Evolutionary conservation across 2,888 invertebrate genomes (phyloP).

Genomic region (Nomada goodeniana): DNA sequence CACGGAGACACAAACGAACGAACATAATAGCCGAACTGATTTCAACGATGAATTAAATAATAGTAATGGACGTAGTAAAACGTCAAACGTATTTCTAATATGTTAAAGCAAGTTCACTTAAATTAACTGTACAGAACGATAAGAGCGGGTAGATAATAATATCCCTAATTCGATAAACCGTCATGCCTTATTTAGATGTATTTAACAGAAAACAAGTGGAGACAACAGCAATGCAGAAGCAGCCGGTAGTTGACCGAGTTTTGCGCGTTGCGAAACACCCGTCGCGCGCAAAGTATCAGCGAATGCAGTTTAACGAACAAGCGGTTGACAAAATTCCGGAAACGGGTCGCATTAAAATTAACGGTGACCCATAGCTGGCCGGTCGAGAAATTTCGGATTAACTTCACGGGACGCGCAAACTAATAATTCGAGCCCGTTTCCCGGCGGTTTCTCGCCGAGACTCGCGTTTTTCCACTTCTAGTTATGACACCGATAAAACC

Average conservation of each 20-base stretch:
- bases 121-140: no score
- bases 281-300: slow-evolving; percentile 9
- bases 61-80: no score
- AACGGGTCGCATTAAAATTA: slow-evolving; percentile 41
- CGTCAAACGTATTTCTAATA: no score
- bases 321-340: slow-evolving; percentile 25
- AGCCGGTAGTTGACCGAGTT: slow-evolving; percentile 1
- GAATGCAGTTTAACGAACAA: slow-evolving; percentile 29
- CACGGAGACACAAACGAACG: no score
- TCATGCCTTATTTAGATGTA: background rate
- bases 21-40: no score
- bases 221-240: background rate
- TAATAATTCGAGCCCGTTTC: slow-evolving; percentile 16
- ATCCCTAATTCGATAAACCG: background rate
- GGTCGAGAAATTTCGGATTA: slow-evolving; percentile 29
- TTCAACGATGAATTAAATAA: no score
- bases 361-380: slow-evolving; percentile 26
- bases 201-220: background rate
- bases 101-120: no score
- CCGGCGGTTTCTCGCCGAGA: background rate
- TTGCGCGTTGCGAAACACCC: background rate
- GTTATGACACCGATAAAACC: background rate
- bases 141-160: background rate
- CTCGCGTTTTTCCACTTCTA: background rate
- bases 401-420: slow-evolving; percentile 14